Percentiles rank a stretch among this genome's conserved stretches.
phyloP scores from a whole-genome alignment of 2,888 invertebrate genomes.

The Trissolcus japonicus region DNA sequence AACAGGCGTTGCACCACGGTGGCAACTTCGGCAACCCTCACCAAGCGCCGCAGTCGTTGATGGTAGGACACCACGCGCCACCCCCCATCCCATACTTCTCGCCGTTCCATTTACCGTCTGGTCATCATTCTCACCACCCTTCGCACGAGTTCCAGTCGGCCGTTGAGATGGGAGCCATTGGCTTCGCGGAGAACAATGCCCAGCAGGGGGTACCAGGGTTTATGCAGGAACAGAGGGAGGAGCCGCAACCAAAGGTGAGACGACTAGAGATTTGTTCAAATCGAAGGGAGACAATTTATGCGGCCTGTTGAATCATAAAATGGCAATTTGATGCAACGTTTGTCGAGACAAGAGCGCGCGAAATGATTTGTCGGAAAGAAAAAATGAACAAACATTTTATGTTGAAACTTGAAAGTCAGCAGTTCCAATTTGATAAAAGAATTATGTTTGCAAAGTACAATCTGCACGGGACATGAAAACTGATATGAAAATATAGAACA shows the following conservation, averaged over 20 bases:
- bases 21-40: slow-evolving; percentile 73
- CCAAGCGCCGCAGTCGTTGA: slow-evolving; percentile 81
- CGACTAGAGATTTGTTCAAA: too few species aligned
- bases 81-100: slow-evolving; percentile 85
- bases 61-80: slow-evolving; percentile 82
- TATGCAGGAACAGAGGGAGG: slow-evolving; percentile 77
- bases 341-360: too few species aligned
- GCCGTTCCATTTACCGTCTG: slow-evolving; percentile 82
- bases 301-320: too few species aligned
- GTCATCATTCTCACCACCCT: slow-evolving; percentile 79
- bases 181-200: slow-evolving; percentile 58
- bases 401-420: too few species aligned
- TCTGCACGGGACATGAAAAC: too few species aligned
- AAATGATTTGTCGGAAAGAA: too few species aligned
- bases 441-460: too few species aligned
- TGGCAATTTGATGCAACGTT: too few species aligned
- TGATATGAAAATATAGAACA: too few species aligned
- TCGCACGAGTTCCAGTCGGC: slow-evolving; percentile 81
- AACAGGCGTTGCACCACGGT: slow-evolving; percentile 78
- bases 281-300: too few species aligned
- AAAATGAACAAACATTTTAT: too few species aligned
- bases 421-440: too few species aligned
- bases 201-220: slow-evolving; percentile 59
- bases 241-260: slow-evolving; percentile 82
- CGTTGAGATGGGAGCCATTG: slow-evolving; percentile 81